Evolutionary conservation across 35 echinoderm and acorn worm species (phyloP), one percentile per base, ranked within the genome.

Genomic region (Diadema setosum): DNA sequence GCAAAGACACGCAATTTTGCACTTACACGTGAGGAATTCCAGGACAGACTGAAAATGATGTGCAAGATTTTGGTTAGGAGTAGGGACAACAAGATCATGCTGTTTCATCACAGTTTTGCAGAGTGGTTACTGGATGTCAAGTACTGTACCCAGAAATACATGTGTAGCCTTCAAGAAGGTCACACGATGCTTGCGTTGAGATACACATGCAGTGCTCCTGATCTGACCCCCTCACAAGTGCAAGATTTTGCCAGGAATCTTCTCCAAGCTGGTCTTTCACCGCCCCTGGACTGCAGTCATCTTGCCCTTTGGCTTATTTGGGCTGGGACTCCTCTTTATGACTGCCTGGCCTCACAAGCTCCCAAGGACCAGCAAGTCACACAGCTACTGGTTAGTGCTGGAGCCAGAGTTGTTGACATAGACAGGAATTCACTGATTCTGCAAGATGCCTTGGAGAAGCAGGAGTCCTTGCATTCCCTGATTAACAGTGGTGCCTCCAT

Each of bases 51-150:
- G 5, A 55, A 83, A 17, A 78, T 91, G 39, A 90, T 94, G 85
- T 85, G 80, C 3, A 85, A 87, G 33, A 58, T 99, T 21, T 82
- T 99, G 45, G 83, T 99, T 7, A 39, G 82, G 56, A 80, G 86
- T 63, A 81, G 87, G 48, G 96, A 94, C 44, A 88, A 95, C 48
- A 88, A 75, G 67, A 49, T 94, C 21, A 40, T 90, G 27, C 45
- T 99, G 6, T 99, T 99, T 83, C 96, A 99, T 37, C 82, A 99
- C 40, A 99, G 96, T 52, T 99, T 99, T 86, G 86, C 91, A 16
- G 96, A 99, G 63, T 99, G 96, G 96, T 69, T 99, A 20, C 89
- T 91, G 4, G 96, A 99, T 76, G 93, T 99, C 24, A 99, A 99
- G 89, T 83, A 94, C 57, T 99, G 96, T 55, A 99, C 96, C 45